Conservation (phyloP, 2,888 invertebrate species). For the Troides aeacus region DNA sequence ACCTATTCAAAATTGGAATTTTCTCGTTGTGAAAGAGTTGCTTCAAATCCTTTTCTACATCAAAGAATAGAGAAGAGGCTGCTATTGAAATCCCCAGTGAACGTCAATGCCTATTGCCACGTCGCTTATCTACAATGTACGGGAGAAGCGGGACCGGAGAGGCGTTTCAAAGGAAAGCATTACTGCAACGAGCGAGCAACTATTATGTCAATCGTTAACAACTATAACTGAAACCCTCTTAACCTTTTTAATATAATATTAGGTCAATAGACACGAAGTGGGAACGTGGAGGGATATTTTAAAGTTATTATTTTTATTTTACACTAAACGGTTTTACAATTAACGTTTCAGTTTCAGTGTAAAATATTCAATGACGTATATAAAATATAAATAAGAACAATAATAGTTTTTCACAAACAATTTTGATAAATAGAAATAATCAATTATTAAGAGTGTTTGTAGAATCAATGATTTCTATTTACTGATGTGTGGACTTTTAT, state of each 20-base stretch:
- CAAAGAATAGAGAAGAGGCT: slow-evolving; percentile 69
- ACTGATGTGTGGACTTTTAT: no score
- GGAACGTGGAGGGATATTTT: neutral
- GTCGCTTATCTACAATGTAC: slow-evolving; percentile 73
- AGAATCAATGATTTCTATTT: no score
- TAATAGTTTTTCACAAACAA: no score
- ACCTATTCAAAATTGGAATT: slow-evolving; percentile 52
- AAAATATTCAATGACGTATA: no score
- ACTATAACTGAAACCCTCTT: slow-evolving; percentile 8
- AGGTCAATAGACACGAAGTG: neutral
- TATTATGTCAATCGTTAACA: slow-evolving; percentile 29
- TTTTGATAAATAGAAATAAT: no score
- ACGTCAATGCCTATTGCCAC: slow-evolving; percentile 77
- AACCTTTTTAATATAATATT: neutral
- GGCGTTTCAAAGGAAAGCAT: slow-evolving; percentile 63
- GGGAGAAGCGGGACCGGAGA: slow-evolving; percentile 47
- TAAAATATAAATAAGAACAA: no score
- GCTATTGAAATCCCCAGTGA: slow-evolving; percentile 73
- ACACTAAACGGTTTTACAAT: no score
- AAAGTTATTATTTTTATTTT: neutral
- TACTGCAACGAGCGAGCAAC: slow-evolving; percentile 48
- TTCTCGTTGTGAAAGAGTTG: slow-evolving; percentile 55
- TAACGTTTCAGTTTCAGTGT: no score
- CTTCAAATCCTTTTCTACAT: slow-evolving; percentile 70
- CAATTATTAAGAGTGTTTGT: no score